These are phyloP conservation scores for Taenioides sp. DNA, from an alignment of 2,797 vertebrate species.

Conservation along the genomic window DNA sequence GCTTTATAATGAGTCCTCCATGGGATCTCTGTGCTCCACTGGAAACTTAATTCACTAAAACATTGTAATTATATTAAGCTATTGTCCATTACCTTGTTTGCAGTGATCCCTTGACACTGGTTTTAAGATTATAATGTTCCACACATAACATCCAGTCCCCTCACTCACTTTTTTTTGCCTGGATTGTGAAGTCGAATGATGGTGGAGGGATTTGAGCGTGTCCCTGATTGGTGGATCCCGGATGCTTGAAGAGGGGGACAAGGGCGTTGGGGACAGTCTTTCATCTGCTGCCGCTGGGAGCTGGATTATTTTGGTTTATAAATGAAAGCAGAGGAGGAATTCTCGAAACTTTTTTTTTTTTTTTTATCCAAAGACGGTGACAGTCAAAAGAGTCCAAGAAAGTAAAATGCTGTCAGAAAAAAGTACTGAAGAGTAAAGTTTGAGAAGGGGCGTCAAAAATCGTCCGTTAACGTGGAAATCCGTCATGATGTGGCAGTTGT, in stretches of 20 bases:
- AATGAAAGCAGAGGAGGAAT: neutral
- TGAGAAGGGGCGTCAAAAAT: no score
- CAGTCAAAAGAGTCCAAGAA: neutral
- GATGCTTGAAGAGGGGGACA: slow-evolving; percentile 3
- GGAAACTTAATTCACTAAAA: neutral
- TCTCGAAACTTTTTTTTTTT: neutral
- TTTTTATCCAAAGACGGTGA: neutral
- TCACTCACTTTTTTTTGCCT: neutral
- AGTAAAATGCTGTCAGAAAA: neutral
- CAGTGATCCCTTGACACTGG: neutral
- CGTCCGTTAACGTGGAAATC: no score
- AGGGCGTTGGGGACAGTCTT: slow-evolving; percentile 24
- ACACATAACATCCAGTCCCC: neutral
- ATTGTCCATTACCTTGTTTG: neutral
- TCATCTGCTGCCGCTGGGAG: slow-evolving; percentile 19
- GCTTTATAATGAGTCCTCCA: neutral
- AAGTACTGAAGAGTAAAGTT: no score
- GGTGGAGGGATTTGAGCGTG: neutral
- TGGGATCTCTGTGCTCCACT: neutral
- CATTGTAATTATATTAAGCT: neutral
- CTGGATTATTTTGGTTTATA: slow-evolving; percentile 1
- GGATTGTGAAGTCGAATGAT: neutral
- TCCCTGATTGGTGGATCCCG: slow-evolving; percentile 8
- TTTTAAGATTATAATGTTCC: neutral
- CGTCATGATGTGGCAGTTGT: no score